Percentiles rank a stretch among this genome's conserved stretches.
Evolutionary conservation across 2,113 vertebrate species (phyloP).

Genomic region (Amblyopsis rosae): DNA sequence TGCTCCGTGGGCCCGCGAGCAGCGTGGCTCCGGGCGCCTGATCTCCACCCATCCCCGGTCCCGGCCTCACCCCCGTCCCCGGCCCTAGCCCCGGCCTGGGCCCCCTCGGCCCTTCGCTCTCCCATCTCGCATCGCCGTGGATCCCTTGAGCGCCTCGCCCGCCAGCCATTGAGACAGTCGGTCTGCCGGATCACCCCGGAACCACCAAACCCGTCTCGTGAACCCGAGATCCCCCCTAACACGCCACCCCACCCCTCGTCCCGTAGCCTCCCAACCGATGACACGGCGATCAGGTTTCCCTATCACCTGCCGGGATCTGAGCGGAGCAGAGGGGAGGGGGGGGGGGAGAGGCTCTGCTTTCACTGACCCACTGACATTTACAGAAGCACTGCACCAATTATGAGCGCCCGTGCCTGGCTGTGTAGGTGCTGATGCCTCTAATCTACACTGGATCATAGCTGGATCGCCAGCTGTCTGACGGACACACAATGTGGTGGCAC

Average conservation of each 20-base stretch:
- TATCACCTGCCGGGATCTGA: slow-evolving; percentile 41
- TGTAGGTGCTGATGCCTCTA: slow-evolving; percentile 2
- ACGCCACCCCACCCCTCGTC: background rate
- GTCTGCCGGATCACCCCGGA: slow-evolving; percentile 25
- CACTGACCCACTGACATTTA: slow-evolving; percentile 64
- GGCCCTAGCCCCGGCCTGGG: background rate
- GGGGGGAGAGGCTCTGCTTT: slow-evolving; percentile 5
- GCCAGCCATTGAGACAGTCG: slow-evolving; percentile 34
- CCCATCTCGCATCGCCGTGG: background rate
- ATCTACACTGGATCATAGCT: background rate
- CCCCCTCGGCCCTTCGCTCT: background rate
- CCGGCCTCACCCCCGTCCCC: background rate
- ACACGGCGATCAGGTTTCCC: slow-evolving; percentile 53
- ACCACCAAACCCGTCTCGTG: slow-evolving; percentile 8
- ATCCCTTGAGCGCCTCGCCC: slow-evolving; percentile 34
- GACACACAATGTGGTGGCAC: background rate
- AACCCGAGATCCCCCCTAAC: background rate
- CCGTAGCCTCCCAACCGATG: background rate
- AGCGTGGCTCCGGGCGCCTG: slow-evolving; percentile 14
- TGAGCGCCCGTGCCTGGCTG: slow-evolving; percentile 17
- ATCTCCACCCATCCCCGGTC: background rate
- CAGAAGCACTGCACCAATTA: slow-evolving; percentile 23
- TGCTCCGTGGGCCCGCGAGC: slow-evolving; percentile 26
- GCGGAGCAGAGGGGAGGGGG: background rate
- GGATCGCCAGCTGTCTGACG: slow-evolving; percentile 11